A percentile compares a stretch with the other conserved stretches of the same genome.
These are phyloP conservation scores for Aquatica leii DNA, from an alignment of 2,888 invertebrate species.

Conservation along the genomic window DNA sequence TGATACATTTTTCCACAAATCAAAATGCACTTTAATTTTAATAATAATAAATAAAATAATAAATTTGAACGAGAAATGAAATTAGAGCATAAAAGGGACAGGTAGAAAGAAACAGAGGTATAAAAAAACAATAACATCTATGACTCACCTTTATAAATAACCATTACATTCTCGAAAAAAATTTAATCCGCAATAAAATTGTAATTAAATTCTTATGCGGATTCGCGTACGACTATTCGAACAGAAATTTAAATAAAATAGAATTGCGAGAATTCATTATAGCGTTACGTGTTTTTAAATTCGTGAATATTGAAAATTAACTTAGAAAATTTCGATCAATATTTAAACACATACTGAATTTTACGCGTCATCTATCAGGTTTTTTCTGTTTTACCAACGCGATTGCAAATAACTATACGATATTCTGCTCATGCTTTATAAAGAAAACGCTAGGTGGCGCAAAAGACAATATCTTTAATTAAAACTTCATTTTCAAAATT, in stretches of 20 bases:
- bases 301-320: slow-evolving; percentile 7
- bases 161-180: slow-evolving; percentile 22
- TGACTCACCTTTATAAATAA: slow-evolving; percentile 48
- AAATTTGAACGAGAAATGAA: too few species aligned
- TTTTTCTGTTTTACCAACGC: too few species aligned
- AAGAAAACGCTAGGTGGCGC: too few species aligned
- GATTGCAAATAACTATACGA: too few species aligned
- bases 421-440: too few species aligned
- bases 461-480: too few species aligned
- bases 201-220: neutral
- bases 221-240: neutral
- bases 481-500: too few species aligned
- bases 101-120: slow-evolving; percentile 27
- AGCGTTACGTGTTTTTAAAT: neutral
- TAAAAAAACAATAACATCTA: slow-evolving; percentile 44
- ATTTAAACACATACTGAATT: neutral
- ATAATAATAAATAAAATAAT: too few species aligned
- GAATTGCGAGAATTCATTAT: neutral
- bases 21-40: too few species aligned
- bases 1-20: too few species aligned
- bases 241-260: too few species aligned
- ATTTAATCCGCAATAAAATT: slow-evolving; percentile 20
- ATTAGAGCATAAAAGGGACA: slow-evolving; percentile 7
- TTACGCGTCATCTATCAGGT: slow-evolving; percentile 2
- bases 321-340: slow-evolving; percentile 11